Conservation (phyloP, 1,140 invertebrate genomes). For the Caenorhabditis tropicalis region DNA sequence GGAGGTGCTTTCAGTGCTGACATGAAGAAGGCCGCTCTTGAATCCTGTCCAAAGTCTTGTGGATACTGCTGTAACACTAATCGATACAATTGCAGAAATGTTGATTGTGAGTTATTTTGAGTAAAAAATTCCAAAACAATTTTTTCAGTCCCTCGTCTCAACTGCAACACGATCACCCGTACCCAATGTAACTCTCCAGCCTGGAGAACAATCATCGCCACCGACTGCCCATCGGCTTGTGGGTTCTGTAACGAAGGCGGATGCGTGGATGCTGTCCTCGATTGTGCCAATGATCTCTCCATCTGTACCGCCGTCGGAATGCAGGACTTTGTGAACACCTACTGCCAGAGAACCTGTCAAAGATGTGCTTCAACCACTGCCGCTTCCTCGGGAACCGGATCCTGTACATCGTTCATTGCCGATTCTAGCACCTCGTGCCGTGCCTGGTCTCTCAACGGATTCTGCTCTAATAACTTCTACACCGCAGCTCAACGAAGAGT, state of each 20-base stretch:
- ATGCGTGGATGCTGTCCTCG: conserved; percentile 33
- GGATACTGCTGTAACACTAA: conserved; percentile 43
- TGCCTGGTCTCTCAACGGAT: conserved; percentile 10
- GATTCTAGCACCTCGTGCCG: not conserved
- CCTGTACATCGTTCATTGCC: not conserved
- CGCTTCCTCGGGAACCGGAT: not conserved
- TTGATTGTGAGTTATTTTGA: not conserved
- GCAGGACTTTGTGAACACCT: not conserved
- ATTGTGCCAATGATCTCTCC: conserved; percentile 20
- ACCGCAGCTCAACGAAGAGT: not conserved
- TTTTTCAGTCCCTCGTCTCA: conserved; percentile 25
- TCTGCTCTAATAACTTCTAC: conserved; percentile 33
- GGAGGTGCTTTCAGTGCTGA: not conserved
- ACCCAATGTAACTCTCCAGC: not conserved
- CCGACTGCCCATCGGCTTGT: conserved; percentile 39
- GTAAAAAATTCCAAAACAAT: not conserved
- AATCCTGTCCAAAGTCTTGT: conserved; percentile 33
- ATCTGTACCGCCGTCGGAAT: conserved; percentile 12
- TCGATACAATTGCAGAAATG: conserved; percentile 31
- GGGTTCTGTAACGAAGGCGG: conserved; percentile 49
- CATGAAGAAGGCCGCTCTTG: conserved; percentile 7
- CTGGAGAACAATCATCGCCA: conserved; percentile 35
- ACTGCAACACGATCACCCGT: not conserved
- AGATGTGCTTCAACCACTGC: not conserved
- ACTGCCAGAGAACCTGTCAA: conserved; percentile 13